Percentiles rank a stretch among this genome's conserved stretches.
Conservation (phyloP, 2,113 vertebrate species). For the Lycocorax pyrrhopterus region DNA sequence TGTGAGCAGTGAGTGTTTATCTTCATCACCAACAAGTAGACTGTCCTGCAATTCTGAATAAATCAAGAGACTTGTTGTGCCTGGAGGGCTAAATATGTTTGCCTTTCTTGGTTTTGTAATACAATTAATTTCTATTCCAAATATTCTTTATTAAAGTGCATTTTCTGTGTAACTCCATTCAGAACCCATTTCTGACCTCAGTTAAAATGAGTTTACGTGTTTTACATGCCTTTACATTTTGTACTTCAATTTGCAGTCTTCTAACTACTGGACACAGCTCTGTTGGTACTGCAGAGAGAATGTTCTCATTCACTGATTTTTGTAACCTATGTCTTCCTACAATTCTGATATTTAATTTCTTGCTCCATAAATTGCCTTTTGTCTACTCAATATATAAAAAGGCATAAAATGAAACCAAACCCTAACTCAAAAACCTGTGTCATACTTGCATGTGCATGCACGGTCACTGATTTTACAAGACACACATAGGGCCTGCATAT, state of each 20-base stretch:
- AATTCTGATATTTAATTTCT: background rate
- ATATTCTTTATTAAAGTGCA: background rate
- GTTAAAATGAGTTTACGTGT: background rate
- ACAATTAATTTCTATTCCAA: background rate
- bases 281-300: background rate
- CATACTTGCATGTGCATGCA: background rate
- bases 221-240: background rate
- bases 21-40: background rate
- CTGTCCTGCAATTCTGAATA: background rate
- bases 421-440: background rate
- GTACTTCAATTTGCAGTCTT: background rate
- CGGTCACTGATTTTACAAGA: background rate
- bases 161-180: background rate
- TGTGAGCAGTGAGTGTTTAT: background rate
- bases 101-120: background rate
- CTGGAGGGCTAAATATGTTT: background rate
- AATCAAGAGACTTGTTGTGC: background rate
- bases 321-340: background rate
- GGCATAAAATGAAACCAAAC: background rate
- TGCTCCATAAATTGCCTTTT: background rate
- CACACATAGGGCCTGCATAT: background rate
- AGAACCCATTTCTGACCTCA: background rate
- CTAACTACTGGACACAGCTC: background rate
- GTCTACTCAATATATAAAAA: background rate
- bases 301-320: background rate